phyloP scores from a whole-genome alignment of 64 coral and sea anemone genomes.

The Dendrophyllia cribrosa region DNA sequence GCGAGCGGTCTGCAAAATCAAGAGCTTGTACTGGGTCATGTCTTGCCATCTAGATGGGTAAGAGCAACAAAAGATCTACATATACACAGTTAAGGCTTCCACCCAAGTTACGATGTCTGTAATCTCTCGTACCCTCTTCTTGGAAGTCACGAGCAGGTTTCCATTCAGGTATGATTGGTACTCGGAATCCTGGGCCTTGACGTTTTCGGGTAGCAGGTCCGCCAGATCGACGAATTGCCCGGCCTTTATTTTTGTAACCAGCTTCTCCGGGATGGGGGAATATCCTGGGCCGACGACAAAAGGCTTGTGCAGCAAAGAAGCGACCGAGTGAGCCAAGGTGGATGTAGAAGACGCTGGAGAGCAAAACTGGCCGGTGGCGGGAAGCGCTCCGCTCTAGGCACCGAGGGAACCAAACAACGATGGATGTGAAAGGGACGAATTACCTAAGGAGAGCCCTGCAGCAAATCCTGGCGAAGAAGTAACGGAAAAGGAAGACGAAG shows the following conservation, averaged over 20 bases:
- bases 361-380: too few species aligned
- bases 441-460: too few species aligned
- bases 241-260: not conserved
- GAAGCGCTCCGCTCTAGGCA: too few species aligned
- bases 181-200: not conserved
- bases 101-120: slow-evolving; percentile 15
- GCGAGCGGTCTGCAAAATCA: slow-evolving; percentile 5
- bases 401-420: too few species aligned
- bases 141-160: too few species aligned
- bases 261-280: not conserved
- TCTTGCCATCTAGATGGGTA: not conserved
- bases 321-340: too few species aligned
- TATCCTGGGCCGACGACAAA: not conserved
- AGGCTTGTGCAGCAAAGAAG: not conserved
- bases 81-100: too few species aligned
- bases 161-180: not conserved
- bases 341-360: too few species aligned
- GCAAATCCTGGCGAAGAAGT: too few species aligned
- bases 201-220: not conserved
- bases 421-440: too few species aligned
- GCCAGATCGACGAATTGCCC: not conserved
- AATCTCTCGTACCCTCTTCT: not conserved
- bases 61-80: not conserved
- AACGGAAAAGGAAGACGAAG: too few species aligned
- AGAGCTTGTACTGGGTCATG: not conserved